Evolutionary conservation across 2,113 vertebrate genomes (phyloP), one percentile per base, ranked within the genome.

Genomic region (Leptocoma aspasia): DNA sequence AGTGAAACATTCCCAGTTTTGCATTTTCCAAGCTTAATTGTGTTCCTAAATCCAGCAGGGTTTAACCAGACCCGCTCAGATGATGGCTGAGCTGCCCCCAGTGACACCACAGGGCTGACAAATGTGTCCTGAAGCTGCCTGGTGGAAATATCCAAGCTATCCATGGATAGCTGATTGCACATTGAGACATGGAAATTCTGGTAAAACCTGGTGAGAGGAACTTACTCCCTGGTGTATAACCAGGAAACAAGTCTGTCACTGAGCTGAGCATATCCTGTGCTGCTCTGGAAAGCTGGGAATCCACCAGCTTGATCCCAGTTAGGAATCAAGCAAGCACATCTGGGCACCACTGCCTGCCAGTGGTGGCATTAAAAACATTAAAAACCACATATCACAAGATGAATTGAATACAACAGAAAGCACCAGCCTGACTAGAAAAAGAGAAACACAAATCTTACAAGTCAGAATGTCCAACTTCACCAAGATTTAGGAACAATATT

Each of bases 171-270:
- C 26, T 86, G 68, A 53, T 2, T 39, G 35, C 9, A 33, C 23
- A 21, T 3, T 49, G 75, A 60, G 28, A 45, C 60, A 39, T 1
- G 7, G 47, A n/a, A 73, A 63, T 41, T 30, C 63, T 9, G 6
- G 1, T 26, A 63, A 83, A 84, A 63, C 6, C 33, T 42, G 14
- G 9, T 8, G 35, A 75, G 30, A 77, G n/a, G 33, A 71, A 42
- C 22, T 57, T 11, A 15, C 10, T 64, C 4, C 28, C 5, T 47
- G 24, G 20, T 0, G 0, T 6, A 4, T 3, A 49, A 45, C 28
- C 61, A 61, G 22, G 54, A 65, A 90, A 87, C 78, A 68, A 5
- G 19, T 42, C 59, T 10, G 2, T 7, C 47, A 89, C 26, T 42
- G 15, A 53, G 42, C 42, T 76, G 57, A 77, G 54, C 4, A 0